A percentile compares a stretch with the other conserved stretches of the same genome.
phyloP scores from a whole-genome alignment of 2,113 vertebrate genomes.

The Lynx canadensis region DNA sequence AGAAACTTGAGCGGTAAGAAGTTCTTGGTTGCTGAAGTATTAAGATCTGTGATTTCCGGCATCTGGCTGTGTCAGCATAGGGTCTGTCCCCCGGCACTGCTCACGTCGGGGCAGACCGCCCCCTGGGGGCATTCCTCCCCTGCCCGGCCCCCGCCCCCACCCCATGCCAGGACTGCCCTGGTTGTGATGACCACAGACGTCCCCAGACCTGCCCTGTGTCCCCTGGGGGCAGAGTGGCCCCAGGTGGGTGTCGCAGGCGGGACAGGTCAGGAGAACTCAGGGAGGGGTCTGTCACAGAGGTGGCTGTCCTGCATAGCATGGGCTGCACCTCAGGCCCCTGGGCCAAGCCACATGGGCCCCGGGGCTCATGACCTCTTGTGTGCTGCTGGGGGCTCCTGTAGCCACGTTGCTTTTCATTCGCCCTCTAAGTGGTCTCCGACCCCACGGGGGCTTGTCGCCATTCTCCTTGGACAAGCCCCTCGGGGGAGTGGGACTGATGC shows the following conservation, averaged over 20 bases:
- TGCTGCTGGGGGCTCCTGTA: not conserved
- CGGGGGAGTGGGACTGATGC: not conserved
- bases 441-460: not conserved
- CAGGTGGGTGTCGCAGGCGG: too few relatives aligned
- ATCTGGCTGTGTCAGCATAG: fast-evolving
- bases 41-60: fast-evolving
- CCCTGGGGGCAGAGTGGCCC: not conserved
- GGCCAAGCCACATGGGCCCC: not conserved
- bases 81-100: not conserved
- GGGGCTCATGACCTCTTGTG: not conserved
- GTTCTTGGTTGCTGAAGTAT: not conserved
- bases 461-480: not conserved
- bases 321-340: too few relatives aligned
- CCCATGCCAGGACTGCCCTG: not conserved
- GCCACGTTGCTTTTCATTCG: not conserved
- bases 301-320: not conserved
- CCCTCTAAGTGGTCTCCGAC: not conserved
- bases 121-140: too few relatives aligned
- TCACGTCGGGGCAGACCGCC: fast-evolving
- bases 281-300: not conserved
- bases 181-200: not conserved
- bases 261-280: not conserved
- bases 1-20: conserved; percentile 98
- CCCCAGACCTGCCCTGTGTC: too few relatives aligned
- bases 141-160: not conserved